Evolutionary conservation across 2,113 vertebrate species (phyloP).

Genomic region (Aleadryas rufinucha): DNA sequence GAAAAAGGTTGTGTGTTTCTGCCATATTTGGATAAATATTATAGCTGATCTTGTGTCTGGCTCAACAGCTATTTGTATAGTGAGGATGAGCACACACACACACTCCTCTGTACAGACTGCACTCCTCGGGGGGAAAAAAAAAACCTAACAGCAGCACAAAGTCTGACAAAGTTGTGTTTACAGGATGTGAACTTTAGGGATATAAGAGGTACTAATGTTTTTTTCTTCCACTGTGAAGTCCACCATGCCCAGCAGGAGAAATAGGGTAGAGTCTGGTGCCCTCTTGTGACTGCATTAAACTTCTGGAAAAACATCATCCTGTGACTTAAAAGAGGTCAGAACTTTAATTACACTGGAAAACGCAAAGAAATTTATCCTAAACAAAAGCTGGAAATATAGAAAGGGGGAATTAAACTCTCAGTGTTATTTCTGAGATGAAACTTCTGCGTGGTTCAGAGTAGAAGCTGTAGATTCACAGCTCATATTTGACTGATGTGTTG

Average conservation of each 20-base stretch:
- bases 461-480: neutral
- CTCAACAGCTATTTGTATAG: neutral
- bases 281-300: constrained; percentile 16
- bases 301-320: neutral
- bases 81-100: neutral
- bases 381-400: neutral
- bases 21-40: neutral
- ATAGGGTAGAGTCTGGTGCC: constrained; percentile 46
- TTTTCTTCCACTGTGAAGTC: neutral
- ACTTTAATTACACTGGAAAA: neutral
- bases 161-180: neutral
- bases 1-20: neutral
- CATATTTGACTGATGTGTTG: neutral
- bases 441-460: neutral
- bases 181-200: neutral
- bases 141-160: neutral
- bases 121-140: too few relatives aligned
- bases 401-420: neutral
- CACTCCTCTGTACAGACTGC: neutral
- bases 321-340: fast-evolving
- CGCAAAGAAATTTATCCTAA: neutral
- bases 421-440: neutral
- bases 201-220: neutral
- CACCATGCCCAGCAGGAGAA: neutral
- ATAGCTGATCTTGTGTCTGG: neutral